phyloP scores from a whole-genome alignment of 2,113 vertebrate species.

The Elephantulus edwardii region DNA sequence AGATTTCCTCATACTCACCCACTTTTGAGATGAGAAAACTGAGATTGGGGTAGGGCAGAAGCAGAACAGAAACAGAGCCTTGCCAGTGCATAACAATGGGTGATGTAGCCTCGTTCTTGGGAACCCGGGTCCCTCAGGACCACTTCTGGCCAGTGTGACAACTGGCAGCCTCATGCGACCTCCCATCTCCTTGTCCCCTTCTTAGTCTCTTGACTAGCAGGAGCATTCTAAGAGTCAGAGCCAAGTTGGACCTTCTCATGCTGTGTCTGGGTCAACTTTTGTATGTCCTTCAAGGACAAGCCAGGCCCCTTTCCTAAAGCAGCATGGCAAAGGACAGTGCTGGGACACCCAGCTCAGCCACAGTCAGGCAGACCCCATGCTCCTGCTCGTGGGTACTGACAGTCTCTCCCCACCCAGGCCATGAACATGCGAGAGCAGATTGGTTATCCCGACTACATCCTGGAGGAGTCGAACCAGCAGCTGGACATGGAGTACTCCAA shows the following conservation, averaged over 20 bases:
- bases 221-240: not conserved
- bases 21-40: not conserved
- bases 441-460: slow-evolving; percentile 96
- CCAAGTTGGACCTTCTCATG: fast-evolving
- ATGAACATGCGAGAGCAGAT: slow-evolving; percentile 95
- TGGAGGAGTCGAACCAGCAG: slow-evolving; percentile 89
- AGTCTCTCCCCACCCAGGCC: slow-evolving; percentile 83
- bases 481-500: slow-evolving; percentile 92
- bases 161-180: fast-evolving
- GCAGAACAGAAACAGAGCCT: not conserved
- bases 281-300: not conserved
- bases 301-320: not conserved
- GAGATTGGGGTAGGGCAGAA: not conserved
- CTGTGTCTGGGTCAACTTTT: not conserved
- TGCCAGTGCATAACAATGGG: not conserved
- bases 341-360: not conserved
- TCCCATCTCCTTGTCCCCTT: not conserved
- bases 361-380: not conserved
- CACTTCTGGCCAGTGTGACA: not conserved
- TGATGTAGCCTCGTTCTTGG: fast-evolving
- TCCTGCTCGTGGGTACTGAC: not conserved
- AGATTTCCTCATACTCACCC: fast-evolving
- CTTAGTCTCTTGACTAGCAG: not conserved
- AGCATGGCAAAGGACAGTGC: not conserved
- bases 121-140: not conserved